phyloP scores from a whole-genome alignment of 2,888 invertebrate genomes.

The Axea sp. region DNA sequence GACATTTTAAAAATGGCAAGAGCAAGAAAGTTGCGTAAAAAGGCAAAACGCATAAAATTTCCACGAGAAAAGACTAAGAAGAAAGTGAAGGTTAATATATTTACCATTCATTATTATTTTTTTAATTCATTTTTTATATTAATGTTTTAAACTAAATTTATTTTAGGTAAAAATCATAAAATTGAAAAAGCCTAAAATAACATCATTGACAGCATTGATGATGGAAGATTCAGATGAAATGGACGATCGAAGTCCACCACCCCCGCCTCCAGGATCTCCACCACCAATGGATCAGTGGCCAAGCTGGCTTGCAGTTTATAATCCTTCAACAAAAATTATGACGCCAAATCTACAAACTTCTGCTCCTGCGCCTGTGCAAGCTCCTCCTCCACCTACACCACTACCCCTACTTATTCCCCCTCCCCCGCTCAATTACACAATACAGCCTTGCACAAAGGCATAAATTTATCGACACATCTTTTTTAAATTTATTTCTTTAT shows the following conservation, averaged over 20 bases:
- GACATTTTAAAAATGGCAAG: constrained; percentile 70
- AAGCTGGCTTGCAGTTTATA: constrained; percentile 74
- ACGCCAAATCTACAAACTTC: constrained; percentile 49
- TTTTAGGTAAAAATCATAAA: constrained; percentile 80
- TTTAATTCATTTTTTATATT: too few relatives aligned
- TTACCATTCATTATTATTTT: too few relatives aligned
- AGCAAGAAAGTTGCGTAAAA: constrained; percentile 79
- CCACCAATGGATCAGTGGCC: constrained; percentile 82
- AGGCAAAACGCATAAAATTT: constrained; percentile 81
- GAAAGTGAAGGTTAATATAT: constrained; percentile 79
- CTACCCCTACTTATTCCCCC: constrained; percentile 77
- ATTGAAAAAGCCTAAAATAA: constrained; percentile 76
- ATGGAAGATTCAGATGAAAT: constrained; percentile 80
- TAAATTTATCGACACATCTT: too few relatives aligned
- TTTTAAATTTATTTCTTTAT: too few relatives aligned
- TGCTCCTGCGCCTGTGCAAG: constrained; percentile 59
- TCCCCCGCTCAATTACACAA: constrained; percentile 75
- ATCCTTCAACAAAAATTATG: constrained; percentile 56
- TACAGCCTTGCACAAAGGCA: constrained; percentile 77
- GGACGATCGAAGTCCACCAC: constrained; percentile 82
- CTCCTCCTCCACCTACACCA: constrained; percentile 77
- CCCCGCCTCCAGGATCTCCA: constrained; percentile 83
- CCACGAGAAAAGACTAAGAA: constrained; percentile 79
- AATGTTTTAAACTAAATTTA: too few relatives aligned
- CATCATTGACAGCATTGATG: constrained; percentile 74